A percentile compares a stretch with the other conserved stretches of the same genome.
These are phyloP conservation scores for Peromyscus nudipes DNA, from an alignment of 2,797 vertebrate genomes.

Conservation along the genomic window DNA sequence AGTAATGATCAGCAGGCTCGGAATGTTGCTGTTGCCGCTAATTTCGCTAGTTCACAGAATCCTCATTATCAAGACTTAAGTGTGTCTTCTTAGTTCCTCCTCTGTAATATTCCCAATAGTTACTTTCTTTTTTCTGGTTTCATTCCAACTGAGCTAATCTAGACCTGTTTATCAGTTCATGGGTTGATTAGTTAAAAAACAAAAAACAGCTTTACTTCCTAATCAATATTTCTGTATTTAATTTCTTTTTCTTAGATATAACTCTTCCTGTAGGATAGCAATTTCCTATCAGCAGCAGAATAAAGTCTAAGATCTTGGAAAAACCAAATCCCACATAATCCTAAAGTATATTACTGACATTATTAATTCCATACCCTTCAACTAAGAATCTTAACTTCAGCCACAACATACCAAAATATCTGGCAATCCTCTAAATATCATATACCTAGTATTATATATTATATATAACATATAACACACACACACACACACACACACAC, in stretches of 20 bases:
- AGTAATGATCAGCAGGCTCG: background rate
- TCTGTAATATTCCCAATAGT: background rate
- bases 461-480: background rate
- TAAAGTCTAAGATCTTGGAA: background rate
- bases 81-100: background rate
- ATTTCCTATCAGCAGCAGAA: conserved; percentile 30
- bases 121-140: background rate
- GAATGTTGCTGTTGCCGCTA: background rate
- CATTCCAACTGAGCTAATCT: background rate
- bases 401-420: background rate
- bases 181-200: background rate
- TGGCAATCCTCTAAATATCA: background rate
- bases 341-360: conserved; percentile 3
- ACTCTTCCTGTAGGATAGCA: background rate
- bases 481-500: too few species aligned
- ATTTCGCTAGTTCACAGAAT: background rate
- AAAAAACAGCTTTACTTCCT: background rate
- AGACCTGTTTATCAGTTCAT: background rate
- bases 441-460: background rate
- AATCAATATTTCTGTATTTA: background rate
- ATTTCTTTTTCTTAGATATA: conserved; percentile 8
- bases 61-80: background rate
- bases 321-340: background rate
- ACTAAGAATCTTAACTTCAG: conserved; percentile 17
- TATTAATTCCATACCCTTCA: background rate